These are phyloP conservation scores for Mactra quadrangularis DNA, from an alignment of 1,140 invertebrate species.

Conservation along the genomic window DNA sequence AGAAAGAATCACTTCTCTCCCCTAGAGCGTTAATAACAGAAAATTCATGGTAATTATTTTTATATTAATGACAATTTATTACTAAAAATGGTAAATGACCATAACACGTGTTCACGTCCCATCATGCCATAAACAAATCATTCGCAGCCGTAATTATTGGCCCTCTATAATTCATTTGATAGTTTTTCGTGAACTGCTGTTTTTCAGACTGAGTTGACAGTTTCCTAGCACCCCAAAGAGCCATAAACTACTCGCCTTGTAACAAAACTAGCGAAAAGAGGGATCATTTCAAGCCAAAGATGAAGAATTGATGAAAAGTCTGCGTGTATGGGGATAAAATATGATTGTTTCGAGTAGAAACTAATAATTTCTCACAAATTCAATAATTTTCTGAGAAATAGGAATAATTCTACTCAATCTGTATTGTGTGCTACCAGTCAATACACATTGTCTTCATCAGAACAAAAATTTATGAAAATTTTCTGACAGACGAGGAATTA, in stretches of 20 bases:
- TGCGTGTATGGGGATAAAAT: conserved; percentile 39
- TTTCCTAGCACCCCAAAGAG: conserved; percentile 39
- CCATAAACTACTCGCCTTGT: conserved; percentile 52
- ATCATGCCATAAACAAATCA: conserved; percentile 41
- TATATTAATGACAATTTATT: conserved; percentile 58
- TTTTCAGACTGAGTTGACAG: conserved; percentile 38
- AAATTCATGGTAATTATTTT: conserved; percentile 47
- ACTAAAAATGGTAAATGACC: conserved; percentile 29
- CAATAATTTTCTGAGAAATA: conserved; percentile 18
- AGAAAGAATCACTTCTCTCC: neutral
- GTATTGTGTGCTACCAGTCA: no score
- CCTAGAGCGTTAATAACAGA: conserved; percentile 31
- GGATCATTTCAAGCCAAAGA: conserved; percentile 36
- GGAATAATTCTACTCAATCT: no score
- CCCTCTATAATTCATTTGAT: conserved; percentile 46
- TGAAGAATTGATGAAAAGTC: conserved; percentile 38
- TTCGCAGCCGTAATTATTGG: conserved; percentile 15
- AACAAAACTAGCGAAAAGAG: conserved; percentile 52
- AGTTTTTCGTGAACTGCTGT: conserved; percentile 46
- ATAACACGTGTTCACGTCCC: conserved; percentile 27
- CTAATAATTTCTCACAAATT: conserved; percentile 43
- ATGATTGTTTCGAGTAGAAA: conserved; percentile 2
- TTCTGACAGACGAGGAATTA: no score
- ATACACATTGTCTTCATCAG: no score
- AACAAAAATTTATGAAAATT: no score